phyloP scores from a whole-genome alignment of 2,888 invertebrate genomes.

The Alviniconcha strummeri region DNA sequence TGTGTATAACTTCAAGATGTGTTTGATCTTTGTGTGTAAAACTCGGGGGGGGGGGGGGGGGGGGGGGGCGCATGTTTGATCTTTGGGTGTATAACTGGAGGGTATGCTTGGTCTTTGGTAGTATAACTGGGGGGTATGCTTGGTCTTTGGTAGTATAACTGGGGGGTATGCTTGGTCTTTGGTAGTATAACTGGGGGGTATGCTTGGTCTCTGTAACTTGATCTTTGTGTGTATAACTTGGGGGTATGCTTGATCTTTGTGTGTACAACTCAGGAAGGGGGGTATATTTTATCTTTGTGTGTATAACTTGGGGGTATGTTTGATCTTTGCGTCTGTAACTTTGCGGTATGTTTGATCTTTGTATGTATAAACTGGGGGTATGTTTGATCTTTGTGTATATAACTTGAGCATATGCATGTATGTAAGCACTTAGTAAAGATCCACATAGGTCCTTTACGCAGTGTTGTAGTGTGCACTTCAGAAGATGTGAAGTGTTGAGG shows the following conservation, averaged over 20 bases:
- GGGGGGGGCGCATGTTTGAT: not conserved
- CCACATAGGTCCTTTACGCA: too few species aligned
- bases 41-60: not conserved
- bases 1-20: not conserved
- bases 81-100: too few species aligned
- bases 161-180: not conserved
- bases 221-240: not conserved
- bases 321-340: too few species aligned
- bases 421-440: too few species aligned
- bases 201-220: not conserved
- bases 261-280: not conserved
- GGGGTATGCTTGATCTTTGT: not conserved
- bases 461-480: too few species aligned
- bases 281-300: not conserved
- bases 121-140: not conserved
- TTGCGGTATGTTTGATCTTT: not conserved
- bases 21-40: not conserved
- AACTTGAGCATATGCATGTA: not conserved
- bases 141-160: not conserved
- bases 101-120: not conserved
- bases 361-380: too few species aligned
- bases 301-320: not conserved
- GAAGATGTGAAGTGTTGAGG: too few species aligned
- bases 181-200: not conserved
- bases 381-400: not conserved